A percentile compares a stretch with the other conserved stretches of the same genome.
phyloP scores from a whole-genome alignment of 1,140 invertebrate species.

The Belonocnema kinseyi region DNA sequence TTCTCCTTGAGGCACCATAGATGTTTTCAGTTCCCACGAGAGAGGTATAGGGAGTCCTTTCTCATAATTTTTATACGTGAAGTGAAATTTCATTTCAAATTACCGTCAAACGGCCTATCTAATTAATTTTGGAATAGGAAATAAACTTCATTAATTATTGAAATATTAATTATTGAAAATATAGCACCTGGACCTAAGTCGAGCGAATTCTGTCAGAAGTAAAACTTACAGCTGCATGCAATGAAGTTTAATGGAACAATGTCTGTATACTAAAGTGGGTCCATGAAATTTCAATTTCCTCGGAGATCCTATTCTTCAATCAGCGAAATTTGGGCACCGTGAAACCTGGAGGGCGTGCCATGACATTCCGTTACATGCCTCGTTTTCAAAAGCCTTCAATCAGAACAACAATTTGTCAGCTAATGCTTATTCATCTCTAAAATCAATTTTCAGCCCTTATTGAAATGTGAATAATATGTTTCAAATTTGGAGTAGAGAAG shows the following conservation, averaged over 20 bases:
- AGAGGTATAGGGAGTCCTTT: neutral
- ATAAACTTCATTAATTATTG: too few species aligned
- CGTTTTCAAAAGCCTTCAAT: slow-evolving; percentile 38
- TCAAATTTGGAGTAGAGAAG: too few species aligned
- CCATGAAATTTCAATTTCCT: slow-evolving; percentile 69
- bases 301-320: slow-evolving; percentile 67
- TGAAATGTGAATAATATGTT: too few species aligned
- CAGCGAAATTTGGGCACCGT: slow-evolving; percentile 63
- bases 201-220: neutral
- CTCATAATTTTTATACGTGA: neutral
- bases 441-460: too few species aligned
- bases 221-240: too few species aligned
- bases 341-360: slow-evolving; percentile 65
- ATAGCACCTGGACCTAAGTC: too few species aligned
- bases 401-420: neutral
- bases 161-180: too few species aligned
- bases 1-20: slow-evolving; percentile 40
- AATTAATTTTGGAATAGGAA: too few species aligned
- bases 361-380: slow-evolving; percentile 54
- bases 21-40: slow-evolving; percentile 37
- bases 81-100: neutral
- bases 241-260: neutral
- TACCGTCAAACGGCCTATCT: too few species aligned
- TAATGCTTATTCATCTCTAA: too few species aligned
- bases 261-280: neutral